phyloP scores from a whole-genome alignment of 2,888 invertebrate genomes.

The Ophion slaviceki region DNA sequence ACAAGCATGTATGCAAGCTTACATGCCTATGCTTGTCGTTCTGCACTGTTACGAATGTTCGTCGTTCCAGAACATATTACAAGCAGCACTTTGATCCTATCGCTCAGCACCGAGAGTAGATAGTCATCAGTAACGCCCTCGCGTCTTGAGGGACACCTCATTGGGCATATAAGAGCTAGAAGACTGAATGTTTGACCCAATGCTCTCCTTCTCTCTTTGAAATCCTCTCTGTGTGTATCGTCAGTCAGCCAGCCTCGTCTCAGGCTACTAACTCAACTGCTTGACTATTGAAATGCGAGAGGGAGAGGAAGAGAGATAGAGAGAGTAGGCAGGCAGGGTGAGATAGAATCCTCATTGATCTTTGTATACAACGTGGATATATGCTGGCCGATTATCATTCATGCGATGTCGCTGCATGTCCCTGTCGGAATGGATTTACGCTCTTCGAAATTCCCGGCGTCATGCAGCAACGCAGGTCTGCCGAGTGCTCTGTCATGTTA shows the following conservation, averaged over 20 bases:
- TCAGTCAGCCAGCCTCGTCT: neutral
- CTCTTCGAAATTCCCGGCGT: slow-evolving; percentile 15
- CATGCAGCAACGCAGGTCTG: neutral
- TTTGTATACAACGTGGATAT: slow-evolving; percentile 10
- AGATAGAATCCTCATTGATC: slow-evolving; percentile 32
- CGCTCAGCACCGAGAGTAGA: slow-evolving; percentile 54
- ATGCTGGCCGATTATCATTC: slow-evolving; percentile 22
- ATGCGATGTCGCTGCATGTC: slow-evolving; percentile 14
- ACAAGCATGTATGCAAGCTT: neutral
- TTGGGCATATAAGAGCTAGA: slow-evolving; percentile 19
- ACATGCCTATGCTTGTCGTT: neutral
- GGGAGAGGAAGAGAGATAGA: slow-evolving; percentile 60
- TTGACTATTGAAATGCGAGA: slow-evolving; percentile 34
- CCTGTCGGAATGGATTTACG: slow-evolving; percentile 39
- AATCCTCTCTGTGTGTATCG: neutral
- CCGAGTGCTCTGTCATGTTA: slow-evolving; percentile 22
- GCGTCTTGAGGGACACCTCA: slow-evolving; percentile 46
- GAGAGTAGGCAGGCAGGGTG: slow-evolving; percentile 15
- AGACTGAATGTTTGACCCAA: slow-evolving; percentile 37
- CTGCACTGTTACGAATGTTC: slow-evolving; percentile 21
- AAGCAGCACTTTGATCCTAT: slow-evolving; percentile 23
- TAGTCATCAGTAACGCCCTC: slow-evolving; percentile 56
- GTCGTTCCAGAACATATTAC: slow-evolving; percentile 13
- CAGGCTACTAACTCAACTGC: neutral
- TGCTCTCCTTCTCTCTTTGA: slow-evolving; percentile 46